Evolutionary conservation across 2,113 vertebrate genomes (phyloP), one percentile per base, ranked within the genome.

Genomic region (Podiceps cristatus): DNA sequence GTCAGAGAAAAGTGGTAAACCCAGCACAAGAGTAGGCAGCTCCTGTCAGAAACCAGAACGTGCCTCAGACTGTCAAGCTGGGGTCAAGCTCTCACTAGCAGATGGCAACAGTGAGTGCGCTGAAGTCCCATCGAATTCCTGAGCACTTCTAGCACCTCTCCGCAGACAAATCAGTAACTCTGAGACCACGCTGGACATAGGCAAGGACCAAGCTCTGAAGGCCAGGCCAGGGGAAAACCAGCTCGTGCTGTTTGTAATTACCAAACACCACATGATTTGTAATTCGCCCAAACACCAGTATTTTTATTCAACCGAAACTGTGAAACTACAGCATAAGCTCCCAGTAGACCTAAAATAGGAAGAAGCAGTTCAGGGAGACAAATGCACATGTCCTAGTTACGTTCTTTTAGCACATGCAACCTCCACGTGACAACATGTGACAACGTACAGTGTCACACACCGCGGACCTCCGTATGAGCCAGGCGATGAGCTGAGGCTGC

Each of bases 401-500:
- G 11, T 49, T 80, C 28, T 52, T 80, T 13, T n/a, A 69, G 50
- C 17, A 78, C 14, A 2, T 5, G 19, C 14, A 33, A 56, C 28
- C 45, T 75, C 37, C 50, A n/a, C 8, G 23, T 20, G 47, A 60
- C 0, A 4, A 52, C 2, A 1, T 11, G 11, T n/a, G 66, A 45
- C 23, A 86, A 29, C 2, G 42, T 3, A 55, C 9, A 23, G 15
- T 5, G 49, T 59, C 25, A 55, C 35, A 42, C 15, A 22, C 9
- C 27, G 15, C 37, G 45, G 18, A 47, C 28, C 20, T 52, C 24
- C 2, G 0, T 10, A 17, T 2, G 9, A 79, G 56, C 12, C 3
- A 1, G 35, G 16, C 3, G 1, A 23, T 3, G 35, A 92, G 15
- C 24, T 0, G 0, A 24, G 64, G 49, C 15, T 53, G 42, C 18